Evolutionary conservation across 2,888 invertebrate species (phyloP).

Genomic region (Scaptodrosophila latifasciaeformis): DNA sequence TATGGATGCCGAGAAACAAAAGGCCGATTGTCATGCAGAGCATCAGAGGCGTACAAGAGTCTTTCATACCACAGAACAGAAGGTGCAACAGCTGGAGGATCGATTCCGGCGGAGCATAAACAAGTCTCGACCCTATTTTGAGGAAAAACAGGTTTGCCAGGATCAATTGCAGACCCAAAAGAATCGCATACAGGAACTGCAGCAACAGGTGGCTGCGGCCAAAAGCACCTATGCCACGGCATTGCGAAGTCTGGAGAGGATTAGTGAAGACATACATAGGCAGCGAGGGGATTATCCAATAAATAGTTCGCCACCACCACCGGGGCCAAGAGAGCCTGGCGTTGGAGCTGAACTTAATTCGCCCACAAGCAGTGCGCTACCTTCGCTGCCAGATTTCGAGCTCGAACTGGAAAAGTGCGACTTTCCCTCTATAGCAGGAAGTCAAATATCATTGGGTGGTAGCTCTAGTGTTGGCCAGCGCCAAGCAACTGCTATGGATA

Average conservation of each 20-base stretch:
- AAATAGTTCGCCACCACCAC: constrained; percentile 59
- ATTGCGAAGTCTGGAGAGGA: constrained; percentile 88
- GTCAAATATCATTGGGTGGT: constrained; percentile 75
- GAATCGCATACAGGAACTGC: constrained; percentile 86
- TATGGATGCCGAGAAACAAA: constrained; percentile 94
- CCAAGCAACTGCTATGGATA: constrained; percentile 35
- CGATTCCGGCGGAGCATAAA: constrained; percentile 87
- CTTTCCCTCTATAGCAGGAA: constrained; percentile 76
- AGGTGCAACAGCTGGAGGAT: constrained; percentile 87
- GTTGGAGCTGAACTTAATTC: constrained; percentile 82
- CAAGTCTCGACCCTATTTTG: constrained; percentile 93
- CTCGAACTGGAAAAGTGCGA: constrained; percentile 79
- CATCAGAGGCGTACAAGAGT: constrained; percentile 88
- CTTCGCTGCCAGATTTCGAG: constrained; percentile 76
- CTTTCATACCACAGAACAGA: constrained; percentile 88
- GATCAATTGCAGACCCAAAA: constrained; percentile 90
- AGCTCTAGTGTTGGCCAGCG: constrained; percentile 20
- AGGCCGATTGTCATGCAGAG: constrained; percentile 90
- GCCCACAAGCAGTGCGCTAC: constrained; percentile 63
- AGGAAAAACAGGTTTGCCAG: constrained; percentile 90
- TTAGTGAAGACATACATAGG: constrained; percentile 92
- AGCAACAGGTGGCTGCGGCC: constrained; percentile 82
- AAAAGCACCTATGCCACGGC: constrained; percentile 89
- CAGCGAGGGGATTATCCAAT: constrained; percentile 71
- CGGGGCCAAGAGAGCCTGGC: constrained; percentile 80